Evolutionary conservation across 1,140 invertebrate genomes (phyloP).

Genomic region (Drosophila ohnishii): DNA sequence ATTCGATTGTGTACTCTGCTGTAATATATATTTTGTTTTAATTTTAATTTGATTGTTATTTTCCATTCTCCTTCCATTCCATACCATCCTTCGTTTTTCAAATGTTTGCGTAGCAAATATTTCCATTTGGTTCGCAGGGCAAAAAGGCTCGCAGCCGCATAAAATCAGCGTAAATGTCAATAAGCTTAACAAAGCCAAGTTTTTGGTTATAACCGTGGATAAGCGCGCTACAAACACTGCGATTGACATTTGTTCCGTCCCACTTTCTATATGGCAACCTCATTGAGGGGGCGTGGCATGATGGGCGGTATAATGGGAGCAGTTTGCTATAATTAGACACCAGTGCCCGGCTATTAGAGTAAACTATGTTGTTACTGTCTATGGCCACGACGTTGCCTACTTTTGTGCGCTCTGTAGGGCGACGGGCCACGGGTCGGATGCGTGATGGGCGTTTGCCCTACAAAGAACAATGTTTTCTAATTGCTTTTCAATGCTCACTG

Average conservation of each 20-base stretch:
- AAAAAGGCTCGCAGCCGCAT: conserved; percentile 1
- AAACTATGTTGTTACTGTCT: conserved; percentile 58
- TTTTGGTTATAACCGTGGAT: conserved; percentile 5
- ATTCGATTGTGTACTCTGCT: neutral
- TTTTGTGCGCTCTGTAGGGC: conserved; percentile 32
- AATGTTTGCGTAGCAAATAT: conserved; percentile 12
- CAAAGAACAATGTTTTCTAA: conserved; percentile 21
- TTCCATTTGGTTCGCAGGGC: conserved; percentile 9
- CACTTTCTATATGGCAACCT: neutral
- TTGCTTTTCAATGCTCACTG: conserved; percentile 34
- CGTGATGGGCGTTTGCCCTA: conserved; percentile 3
- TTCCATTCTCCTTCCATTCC: neutral
- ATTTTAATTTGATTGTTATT: neutral
- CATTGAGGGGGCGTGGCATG: conserved; percentile 42
- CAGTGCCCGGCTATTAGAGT: conserved; percentile 49
- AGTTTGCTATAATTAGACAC: conserved; percentile 70
- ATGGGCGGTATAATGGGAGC: conserved; percentile 56
- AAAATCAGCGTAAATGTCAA: conserved; percentile 52
- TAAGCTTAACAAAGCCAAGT: conserved; percentile 46
- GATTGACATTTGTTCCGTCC: conserved; percentile 27
- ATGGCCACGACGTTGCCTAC: conserved; percentile 60
- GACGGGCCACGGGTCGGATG: conserved; percentile 15
- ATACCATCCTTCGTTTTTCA: too few relatives aligned
- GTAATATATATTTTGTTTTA: neutral
- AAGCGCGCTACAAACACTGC: conserved; percentile 9